Percentiles rank a stretch among this genome's conserved stretches.
phyloP scores from a whole-genome alignment of 2,113 vertebrate species.

The Phalacrocorax aristotelis region DNA sequence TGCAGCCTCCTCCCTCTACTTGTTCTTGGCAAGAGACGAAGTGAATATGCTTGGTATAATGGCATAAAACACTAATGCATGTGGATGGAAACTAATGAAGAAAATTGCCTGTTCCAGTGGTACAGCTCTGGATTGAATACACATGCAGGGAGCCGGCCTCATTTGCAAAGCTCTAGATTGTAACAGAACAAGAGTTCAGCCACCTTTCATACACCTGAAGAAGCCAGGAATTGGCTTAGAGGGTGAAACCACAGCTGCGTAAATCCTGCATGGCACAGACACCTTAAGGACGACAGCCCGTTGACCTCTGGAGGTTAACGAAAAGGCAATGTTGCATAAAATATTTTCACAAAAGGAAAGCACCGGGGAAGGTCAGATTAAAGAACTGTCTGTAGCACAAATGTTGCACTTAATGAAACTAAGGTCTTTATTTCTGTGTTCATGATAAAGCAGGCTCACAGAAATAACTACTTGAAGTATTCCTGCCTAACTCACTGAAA shows the following conservation, averaged over 20 bases:
- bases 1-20: not conserved
- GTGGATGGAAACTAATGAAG: not conserved
- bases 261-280: not conserved
- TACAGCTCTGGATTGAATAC: not conserved
- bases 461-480: not conserved
- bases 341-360: not conserved
- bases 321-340: not conserved
- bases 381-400: not conserved
- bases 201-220: not conserved
- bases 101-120: not conserved
- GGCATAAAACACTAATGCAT: not conserved
- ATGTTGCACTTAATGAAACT: not conserved
- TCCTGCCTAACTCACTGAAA: not conserved
- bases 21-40: not conserved
- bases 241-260: not conserved
- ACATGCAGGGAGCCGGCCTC: not conserved
- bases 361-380: not conserved
- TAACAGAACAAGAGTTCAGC: not conserved
- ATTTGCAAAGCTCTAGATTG: not conserved
- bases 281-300: not conserved
- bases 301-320: not conserved
- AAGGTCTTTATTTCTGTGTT: not conserved
- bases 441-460: not conserved
- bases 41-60: not conserved
- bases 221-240: not conserved